A percentile compares a stretch with the other conserved stretches of the same genome.
phyloP scores from a whole-genome alignment of 2,113 vertebrate species.

The Peromyscus californicus region DNA sequence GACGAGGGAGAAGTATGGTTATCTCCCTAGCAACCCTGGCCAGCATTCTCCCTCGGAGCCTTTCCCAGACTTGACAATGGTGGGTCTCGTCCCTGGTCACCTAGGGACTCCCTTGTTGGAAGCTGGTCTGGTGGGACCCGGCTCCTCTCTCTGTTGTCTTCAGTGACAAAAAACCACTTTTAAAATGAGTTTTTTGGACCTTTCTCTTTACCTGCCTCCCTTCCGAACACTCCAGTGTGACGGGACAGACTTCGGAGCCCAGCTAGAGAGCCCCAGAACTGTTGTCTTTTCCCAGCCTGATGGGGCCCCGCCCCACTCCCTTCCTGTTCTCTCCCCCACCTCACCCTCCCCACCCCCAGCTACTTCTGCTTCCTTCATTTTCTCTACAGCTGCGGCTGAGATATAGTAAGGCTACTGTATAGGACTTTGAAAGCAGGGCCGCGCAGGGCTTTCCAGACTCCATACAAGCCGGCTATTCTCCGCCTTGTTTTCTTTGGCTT shows the following conservation, averaged over 20 bases:
- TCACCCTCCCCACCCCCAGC: background rate
- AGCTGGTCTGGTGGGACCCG: too few relatives aligned
- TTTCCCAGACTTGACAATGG: background rate
- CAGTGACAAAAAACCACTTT: slow-evolving; percentile 43
- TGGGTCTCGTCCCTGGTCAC: accelerated
- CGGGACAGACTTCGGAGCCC: slow-evolving; percentile 48
- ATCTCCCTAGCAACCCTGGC: background rate
- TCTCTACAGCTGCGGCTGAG: slow-evolving; percentile 84
- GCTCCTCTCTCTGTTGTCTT: accelerated
- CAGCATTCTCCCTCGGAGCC: background rate
- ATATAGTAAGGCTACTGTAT: slow-evolving; percentile 90
- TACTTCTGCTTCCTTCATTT: slow-evolving; percentile 82
- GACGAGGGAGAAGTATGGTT: background rate
- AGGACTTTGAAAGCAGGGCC: slow-evolving; percentile 87
- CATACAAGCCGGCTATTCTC: slow-evolving; percentile 90
- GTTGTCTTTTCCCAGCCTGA: slow-evolving; percentile 60
- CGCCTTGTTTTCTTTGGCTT: slow-evolving; percentile 91
- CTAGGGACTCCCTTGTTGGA: background rate
- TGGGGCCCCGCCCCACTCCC: background rate
- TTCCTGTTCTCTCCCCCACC: background rate
- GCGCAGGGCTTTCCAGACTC: slow-evolving; percentile 86
- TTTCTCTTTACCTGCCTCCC: slow-evolving; percentile 51
- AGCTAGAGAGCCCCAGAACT: slow-evolving; percentile 7
- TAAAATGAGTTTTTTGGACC: background rate
- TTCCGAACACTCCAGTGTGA: slow-evolving; percentile 35